Conservation (phyloP, 1,140 invertebrate genomes). For the Caenorhabditis latens region DNA sequence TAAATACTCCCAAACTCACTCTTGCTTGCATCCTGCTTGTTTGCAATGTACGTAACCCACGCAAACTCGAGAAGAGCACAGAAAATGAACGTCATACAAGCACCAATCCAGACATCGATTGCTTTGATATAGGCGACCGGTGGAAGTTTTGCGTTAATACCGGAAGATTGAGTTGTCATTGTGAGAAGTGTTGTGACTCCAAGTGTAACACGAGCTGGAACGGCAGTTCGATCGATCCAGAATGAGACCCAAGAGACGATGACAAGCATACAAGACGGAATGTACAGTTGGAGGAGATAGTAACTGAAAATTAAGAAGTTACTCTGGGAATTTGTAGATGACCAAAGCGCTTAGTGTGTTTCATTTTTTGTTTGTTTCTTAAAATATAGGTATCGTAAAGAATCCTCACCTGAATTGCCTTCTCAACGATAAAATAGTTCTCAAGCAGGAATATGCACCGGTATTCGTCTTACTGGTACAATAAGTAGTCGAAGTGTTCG, state of each 20-base stretch:
- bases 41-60: slow-evolving; percentile 92
- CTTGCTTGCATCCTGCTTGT: slow-evolving; percentile 73
- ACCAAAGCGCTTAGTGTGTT: too few relatives aligned
- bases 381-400: background rate
- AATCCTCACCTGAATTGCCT: slow-evolving; percentile 87
- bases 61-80: slow-evolving; percentile 94
- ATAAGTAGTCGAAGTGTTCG: slow-evolving; percentile 91
- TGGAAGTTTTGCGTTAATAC: slow-evolving; percentile 94
- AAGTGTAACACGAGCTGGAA: slow-evolving; percentile 77
- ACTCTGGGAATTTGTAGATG: background rate
- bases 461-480: slow-evolving; percentile 96
- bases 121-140: slow-evolving; percentile 94
- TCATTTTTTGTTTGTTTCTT: too few relatives aligned
- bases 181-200: slow-evolving; percentile 87
- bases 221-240: slow-evolving; percentile 80
- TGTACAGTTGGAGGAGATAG: slow-evolving; percentile 88
- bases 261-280: slow-evolving; percentile 80
- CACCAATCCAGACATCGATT: slow-evolving; percentile 79
- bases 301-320: slow-evolving; percentile 80
- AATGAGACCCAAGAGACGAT: slow-evolving; percentile 82
- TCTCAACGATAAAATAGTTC: slow-evolving; percentile 93
- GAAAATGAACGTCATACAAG: slow-evolving; percentile 96
- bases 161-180: slow-evolving; percentile 91
- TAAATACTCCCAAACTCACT: slow-evolving; percentile 64
- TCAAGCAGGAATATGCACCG: slow-evolving; percentile 94